Percentiles rank a stretch among this genome's conserved stretches.
These are phyloP conservation scores for Petrocephalus schoutedeni DNA, from an alignment of 2,797 vertebrate genomes.

Conservation along the genomic window DNA sequence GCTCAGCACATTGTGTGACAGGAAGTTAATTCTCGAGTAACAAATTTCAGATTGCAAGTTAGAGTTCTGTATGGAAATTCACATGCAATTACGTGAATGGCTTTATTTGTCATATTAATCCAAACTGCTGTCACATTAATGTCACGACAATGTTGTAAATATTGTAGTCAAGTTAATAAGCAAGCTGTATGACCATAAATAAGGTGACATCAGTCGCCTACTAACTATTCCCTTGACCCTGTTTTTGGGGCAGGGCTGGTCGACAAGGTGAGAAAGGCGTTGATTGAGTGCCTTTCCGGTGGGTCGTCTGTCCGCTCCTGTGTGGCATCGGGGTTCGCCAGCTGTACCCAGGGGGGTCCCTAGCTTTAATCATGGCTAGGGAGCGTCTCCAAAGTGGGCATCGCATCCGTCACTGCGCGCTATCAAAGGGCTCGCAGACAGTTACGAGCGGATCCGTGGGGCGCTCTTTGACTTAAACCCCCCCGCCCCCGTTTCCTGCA, in stretches of 20 bases:
- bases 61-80: neutral
- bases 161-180: neutral
- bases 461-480: slow-evolving; percentile 58
- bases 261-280: slow-evolving; percentile 57
- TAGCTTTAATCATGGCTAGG: slow-evolving; percentile 66
- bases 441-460: slow-evolving; percentile 54
- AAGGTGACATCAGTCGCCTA: slow-evolving; percentile 20
- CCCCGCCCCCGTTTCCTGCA: slow-evolving; percentile 58
- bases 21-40: neutral
- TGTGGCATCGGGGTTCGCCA: slow-evolving; percentile 47
- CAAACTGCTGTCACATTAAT: neutral
- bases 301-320: slow-evolving; percentile 43
- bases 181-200: neutral
- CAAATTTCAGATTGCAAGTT: neutral
- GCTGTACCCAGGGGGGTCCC: slow-evolving; percentile 40
- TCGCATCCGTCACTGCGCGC: slow-evolving; percentile 58
- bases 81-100: neutral
- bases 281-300: slow-evolving; percentile 52
- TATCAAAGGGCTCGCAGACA: slow-evolving; percentile 61
- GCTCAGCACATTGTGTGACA: neutral
- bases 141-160: neutral
- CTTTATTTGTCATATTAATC: neutral
- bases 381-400: slow-evolving; percentile 59
- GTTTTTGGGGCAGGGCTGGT: slow-evolving; percentile 25
- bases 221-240: slow-evolving; percentile 30